Evolutionary conservation across 2,888 invertebrate species (phyloP).

Genomic region (Drosophila macrothrix): DNA sequence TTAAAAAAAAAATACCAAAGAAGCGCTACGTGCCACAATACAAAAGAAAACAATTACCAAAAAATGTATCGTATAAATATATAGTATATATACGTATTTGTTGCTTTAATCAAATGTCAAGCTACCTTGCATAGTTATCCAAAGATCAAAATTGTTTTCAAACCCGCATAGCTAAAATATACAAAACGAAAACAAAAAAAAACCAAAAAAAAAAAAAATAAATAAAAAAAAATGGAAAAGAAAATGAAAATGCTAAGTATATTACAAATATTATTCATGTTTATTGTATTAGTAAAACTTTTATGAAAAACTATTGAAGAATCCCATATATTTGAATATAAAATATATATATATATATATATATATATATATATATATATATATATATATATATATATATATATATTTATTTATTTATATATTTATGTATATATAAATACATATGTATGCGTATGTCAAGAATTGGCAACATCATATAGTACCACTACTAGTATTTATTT

Average conservation of each 20-base stretch:
- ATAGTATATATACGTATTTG: conserved; percentile 45
- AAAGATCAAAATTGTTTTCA: conserved; percentile 77
- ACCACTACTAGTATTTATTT: conserved; percentile 51
- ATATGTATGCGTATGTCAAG: conserved; percentile 25
- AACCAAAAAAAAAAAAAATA: conserved; percentile 2
- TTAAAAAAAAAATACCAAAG: conserved; percentile 27
- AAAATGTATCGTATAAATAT: conserved; percentile 18
- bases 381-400: conserved; percentile 38
- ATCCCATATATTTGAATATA: conserved; percentile 61
- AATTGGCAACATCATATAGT: conserved; percentile 34
- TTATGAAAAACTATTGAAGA: conserved; percentile 54
- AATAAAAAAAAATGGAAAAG: neutral
- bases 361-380: conserved; percentile 33
- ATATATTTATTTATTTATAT: conserved; percentile 39
- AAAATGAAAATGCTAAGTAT: conserved; percentile 32
- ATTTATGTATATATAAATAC: conserved; percentile 32
- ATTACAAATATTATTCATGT: conserved; percentile 71
- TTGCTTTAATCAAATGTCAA: conserved; percentile 63
- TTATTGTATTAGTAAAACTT: conserved; percentile 76
- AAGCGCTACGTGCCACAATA: conserved; percentile 58
- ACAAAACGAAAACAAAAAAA: conserved; percentile 41
- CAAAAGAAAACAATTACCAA: conserved; percentile 25
- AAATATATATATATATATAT: conserved; percentile 44
- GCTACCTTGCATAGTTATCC: conserved; percentile 78
- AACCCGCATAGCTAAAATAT: conserved; percentile 74